phyloP scores from a whole-genome alignment of 2,113 vertebrate genomes.

The Larimichthys crocea region DNA sequence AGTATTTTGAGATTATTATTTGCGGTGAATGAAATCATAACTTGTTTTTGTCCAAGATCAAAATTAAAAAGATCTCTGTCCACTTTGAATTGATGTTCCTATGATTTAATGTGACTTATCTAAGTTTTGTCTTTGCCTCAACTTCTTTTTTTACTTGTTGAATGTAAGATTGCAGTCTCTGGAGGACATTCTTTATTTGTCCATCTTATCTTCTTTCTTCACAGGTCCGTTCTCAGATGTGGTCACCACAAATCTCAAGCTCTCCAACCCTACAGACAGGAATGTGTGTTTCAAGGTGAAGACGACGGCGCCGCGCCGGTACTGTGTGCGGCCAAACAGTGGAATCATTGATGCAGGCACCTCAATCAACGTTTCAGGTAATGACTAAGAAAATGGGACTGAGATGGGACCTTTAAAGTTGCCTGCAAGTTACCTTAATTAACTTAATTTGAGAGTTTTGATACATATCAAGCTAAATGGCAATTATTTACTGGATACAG shows the following conservation, averaged over 20 bases:
- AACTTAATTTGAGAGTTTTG: background rate
- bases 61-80: conserved; percentile 10
- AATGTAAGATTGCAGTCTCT: background rate
- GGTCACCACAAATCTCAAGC: conserved; percentile 96
- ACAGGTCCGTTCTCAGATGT: conserved; percentile 98
- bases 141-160: background rate
- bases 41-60: background rate
- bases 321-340: conserved; percentile 98
- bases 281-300: conserved; percentile 99
- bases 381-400: background rate
- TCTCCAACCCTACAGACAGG: conserved; percentile 95
- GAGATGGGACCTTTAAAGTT: background rate
- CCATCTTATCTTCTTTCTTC: conserved; percentile 16
- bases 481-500: background rate
- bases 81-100: background rate
- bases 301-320: conserved; percentile 97
- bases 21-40: conserved; percentile 9
- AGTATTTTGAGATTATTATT: conserved; percentile 6
- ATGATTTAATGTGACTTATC: background rate
- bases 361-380: conserved; percentile 98
- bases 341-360: conserved; percentile 97
- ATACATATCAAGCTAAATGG: background rate
- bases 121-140: background rate
- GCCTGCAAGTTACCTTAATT: background rate
- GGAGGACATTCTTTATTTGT: background rate